phyloP scores from a whole-genome alignment of 2,113 vertebrate genomes.

The Nerophis lumbriciformis region DNA sequence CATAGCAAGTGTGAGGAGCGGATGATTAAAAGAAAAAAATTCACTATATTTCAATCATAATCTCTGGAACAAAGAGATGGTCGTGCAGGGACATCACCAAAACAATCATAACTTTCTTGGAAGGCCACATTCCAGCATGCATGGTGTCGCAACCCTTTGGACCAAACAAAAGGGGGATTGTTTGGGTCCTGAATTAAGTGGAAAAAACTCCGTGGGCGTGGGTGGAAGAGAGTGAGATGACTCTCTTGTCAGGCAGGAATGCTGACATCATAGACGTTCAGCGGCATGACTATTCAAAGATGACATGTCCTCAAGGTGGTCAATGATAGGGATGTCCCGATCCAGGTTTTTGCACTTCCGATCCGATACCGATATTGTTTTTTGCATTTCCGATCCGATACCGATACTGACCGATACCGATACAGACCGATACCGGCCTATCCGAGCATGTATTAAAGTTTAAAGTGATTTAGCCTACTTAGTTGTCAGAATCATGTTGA shows the following conservation, averaged over 20 bases:
- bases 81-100: conserved; percentile 7
- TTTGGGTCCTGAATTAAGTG: conserved; percentile 45
- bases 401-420: too few species aligned
- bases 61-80: conserved; percentile 7
- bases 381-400: too few species aligned
- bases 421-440: too few species aligned
- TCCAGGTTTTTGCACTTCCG: too few species aligned
- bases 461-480: too few species aligned
- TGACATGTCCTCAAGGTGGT: not conserved
- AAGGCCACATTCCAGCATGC: conserved; percentile 25
- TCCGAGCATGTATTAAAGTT: too few species aligned
- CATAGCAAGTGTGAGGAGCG: conserved; percentile 34
- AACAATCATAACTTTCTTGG: conserved; percentile 37
- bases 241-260: conserved; percentile 47
- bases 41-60: conserved; percentile 21
- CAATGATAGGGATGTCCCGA: too few species aligned
- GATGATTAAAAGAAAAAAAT: conserved; percentile 30
- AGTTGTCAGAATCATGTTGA: too few species aligned
- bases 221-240: conserved; percentile 55
- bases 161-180: conserved; percentile 55
- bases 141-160: conserved; percentile 27
- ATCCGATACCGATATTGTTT: too few species aligned
- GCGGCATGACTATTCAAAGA: conserved; percentile 1
- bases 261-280: conserved; percentile 54
- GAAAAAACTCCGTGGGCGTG: conserved; percentile 54